These are phyloP conservation scores for Silvanus unidentatus DNA, from an alignment of 2,888 invertebrate species.

Conservation along the genomic window DNA sequence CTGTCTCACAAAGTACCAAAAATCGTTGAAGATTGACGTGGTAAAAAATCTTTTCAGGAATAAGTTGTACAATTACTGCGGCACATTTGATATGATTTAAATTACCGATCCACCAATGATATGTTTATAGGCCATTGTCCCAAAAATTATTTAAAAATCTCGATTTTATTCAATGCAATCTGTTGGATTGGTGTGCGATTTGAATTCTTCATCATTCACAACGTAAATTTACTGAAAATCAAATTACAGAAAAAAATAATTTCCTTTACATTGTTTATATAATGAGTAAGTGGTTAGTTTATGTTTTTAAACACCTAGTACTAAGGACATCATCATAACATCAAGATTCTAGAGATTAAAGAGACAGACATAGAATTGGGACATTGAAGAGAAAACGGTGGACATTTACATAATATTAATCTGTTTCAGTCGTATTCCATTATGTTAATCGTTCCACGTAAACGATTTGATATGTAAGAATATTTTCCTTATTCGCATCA, in stretches of 20 bases:
- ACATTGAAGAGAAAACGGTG: constrained; percentile 29
- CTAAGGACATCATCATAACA: constrained; percentile 23
- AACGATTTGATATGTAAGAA: constrained; percentile 34
- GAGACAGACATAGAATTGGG: constrained; percentile 23
- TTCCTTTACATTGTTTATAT: too few species aligned
- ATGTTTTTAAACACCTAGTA: constrained; percentile 7
- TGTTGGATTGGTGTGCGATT: constrained; percentile 27
- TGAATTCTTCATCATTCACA: constrained; percentile 8
- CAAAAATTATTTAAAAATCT: constrained; percentile 15
- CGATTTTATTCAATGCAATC: too few species aligned
- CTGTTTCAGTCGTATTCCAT: constrained; percentile 7
- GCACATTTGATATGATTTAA: constrained; percentile 38
- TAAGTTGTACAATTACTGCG: constrained; percentile 36
- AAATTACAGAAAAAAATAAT: too few species aligned
- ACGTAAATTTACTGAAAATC: constrained; percentile 11
- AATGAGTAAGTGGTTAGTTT: too few species aligned
- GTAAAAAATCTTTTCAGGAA: constrained; percentile 2
- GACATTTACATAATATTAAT: constrained; percentile 15
- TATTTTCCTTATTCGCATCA: too few species aligned
- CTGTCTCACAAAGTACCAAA: constrained; percentile 31
- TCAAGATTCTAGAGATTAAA: constrained; percentile 27
- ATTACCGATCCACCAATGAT: constrained; percentile 36
- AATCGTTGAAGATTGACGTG: neutral
- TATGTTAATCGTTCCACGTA: constrained; percentile 7
- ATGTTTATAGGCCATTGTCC: constrained; percentile 37